phyloP scores from a whole-genome alignment of 2,113 vertebrate genomes.

The Brachyhypopomus gauderio region DNA sequence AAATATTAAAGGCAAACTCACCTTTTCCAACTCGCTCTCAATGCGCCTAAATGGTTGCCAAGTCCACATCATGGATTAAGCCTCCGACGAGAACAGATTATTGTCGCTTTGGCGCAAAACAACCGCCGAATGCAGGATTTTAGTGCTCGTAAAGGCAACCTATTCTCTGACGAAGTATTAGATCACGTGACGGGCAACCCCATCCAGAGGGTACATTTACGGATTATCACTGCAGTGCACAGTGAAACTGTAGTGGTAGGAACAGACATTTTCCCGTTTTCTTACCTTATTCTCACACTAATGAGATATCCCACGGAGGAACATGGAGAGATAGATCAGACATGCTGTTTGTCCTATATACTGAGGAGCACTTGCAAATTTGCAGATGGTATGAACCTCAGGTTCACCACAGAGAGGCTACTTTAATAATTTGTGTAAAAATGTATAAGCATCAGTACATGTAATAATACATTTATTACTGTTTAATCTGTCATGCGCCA shows the following conservation, averaged over 20 bases:
- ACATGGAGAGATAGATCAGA: conserved; percentile 10
- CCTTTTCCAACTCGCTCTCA: conserved; percentile 54
- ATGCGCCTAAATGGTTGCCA: conserved; percentile 58
- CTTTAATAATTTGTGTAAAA: neutral
- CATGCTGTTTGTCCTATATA: conserved; percentile 23
- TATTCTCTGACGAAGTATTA: conserved; percentile 47
- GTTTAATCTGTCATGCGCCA: neutral
- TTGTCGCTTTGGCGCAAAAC: conserved; percentile 1
- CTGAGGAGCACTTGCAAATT: neutral
- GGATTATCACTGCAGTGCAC: conserved; percentile 29
- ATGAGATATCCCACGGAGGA: conserved; percentile 15
- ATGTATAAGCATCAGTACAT: neutral
- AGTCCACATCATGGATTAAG: neutral
- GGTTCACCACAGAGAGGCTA: neutral
- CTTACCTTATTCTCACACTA: conserved; percentile 12
- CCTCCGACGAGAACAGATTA: conserved; percentile 6
- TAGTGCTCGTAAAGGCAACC: conserved; percentile 45
- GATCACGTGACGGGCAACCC: conserved; percentile 52
- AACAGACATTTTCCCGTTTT: neutral
- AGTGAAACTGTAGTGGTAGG: neutral
- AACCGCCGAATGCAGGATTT: neutral
- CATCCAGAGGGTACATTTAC: conserved; percentile 42
- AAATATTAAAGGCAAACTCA: conserved; percentile 51
- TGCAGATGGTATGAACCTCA: conserved; percentile 3
- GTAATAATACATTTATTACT: neutral